Evolutionary conservation across 2,113 vertebrate genomes (phyloP), one percentile per base, ranked within the genome.

Genomic region (Rhipidura dahli): DNA sequence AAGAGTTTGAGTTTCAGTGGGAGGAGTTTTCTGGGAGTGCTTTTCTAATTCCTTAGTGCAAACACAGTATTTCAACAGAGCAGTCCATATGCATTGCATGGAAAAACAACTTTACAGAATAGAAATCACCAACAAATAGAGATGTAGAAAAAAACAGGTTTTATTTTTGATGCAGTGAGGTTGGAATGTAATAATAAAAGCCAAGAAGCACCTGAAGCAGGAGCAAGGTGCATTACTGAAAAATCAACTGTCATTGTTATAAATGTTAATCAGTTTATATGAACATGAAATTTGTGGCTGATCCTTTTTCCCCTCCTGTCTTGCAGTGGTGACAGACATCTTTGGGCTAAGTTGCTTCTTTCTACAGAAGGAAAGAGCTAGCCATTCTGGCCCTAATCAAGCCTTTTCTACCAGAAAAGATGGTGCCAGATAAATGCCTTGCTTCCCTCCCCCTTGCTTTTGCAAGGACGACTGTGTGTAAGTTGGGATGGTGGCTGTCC

Each of bases 151-250:
- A 96, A 87, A 15, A 0, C 7, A 79, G 42, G 30, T 37, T 97
- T 96, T 96, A 97, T 96, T 96, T 94, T 90, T 78, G 86, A 76
- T 82, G 94, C 83, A 84, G 90, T 33, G 77, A 92, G 23, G 31
- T 82, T 87, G 93, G 96, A 96, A 93, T 90, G 80, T 93, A 92
- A 90, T 87, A 94, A 87, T 61, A 84, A 68, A 94, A 92, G 85
- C 83, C 83, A 92, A 84, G 54, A 92, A 89, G 77, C 86, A 83
- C 61, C 93, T 28, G 39, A 78, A 90, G 90, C 60, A 84, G 53
- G 68, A 88, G 53, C 8, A 23, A 94, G 37, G 79, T 66, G 83
- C 90, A 51, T 78, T 90, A 60, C 47, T 71, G 54, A 79, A 87
- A 89, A 91, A 68, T 40, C 64, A 79, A 24, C 18, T 70, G 45